Conservation (phyloP, 30 jellyfish, hydroid and myxozoan species). For the Aurelia aurita region DNA sequence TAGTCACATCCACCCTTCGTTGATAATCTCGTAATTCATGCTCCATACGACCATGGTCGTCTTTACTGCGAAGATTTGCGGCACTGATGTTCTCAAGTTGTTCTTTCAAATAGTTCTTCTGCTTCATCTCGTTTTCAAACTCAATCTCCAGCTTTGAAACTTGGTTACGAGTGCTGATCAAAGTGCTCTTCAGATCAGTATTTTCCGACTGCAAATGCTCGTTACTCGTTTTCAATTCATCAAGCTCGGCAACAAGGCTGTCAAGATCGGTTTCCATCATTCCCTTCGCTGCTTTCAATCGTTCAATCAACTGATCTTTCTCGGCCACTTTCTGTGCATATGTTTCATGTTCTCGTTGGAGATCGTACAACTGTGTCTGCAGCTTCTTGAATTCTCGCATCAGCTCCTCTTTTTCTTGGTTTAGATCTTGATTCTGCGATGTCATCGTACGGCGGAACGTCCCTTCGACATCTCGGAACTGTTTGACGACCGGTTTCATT, state of each 20-base stretch:
- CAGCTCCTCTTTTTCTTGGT: constrained; percentile 90
- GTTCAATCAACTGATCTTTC: constrained; percentile 82
- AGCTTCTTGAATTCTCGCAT: constrained; percentile 89
- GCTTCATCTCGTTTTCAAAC: constrained; percentile 84
- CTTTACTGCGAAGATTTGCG: constrained; percentile 65
- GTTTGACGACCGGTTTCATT: constrained; percentile 81
- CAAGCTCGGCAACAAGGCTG: constrained; percentile 66
- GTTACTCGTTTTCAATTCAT: constrained; percentile 63
- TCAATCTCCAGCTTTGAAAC: constrained; percentile 88
- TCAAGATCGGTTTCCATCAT: constrained; percentile 81
- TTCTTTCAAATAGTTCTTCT: constrained; percentile 81
- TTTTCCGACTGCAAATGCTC: constrained; percentile 84
- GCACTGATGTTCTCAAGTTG: constrained; percentile 79
- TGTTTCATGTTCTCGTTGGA: constrained; percentile 89
- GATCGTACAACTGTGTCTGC: constrained; percentile 78
- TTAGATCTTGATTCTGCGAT: constrained; percentile 69
- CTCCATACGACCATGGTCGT: constrained; percentile 82
- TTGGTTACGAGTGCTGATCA: constrained; percentile 66
- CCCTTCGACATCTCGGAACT: constrained; percentile 77
- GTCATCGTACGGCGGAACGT: constrained; percentile 79
- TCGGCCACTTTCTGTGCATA: constrained; percentile 83
- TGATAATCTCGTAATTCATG: constrained; percentile 89
- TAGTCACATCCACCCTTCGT: constrained; percentile 81
- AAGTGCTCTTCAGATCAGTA: constrained; percentile 76
- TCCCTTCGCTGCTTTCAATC: constrained; percentile 83